These are phyloP conservation scores for Caenorhabditis sp. DNA, from an alignment of 2,888 invertebrate genomes.

Conservation along the genomic window DNA sequence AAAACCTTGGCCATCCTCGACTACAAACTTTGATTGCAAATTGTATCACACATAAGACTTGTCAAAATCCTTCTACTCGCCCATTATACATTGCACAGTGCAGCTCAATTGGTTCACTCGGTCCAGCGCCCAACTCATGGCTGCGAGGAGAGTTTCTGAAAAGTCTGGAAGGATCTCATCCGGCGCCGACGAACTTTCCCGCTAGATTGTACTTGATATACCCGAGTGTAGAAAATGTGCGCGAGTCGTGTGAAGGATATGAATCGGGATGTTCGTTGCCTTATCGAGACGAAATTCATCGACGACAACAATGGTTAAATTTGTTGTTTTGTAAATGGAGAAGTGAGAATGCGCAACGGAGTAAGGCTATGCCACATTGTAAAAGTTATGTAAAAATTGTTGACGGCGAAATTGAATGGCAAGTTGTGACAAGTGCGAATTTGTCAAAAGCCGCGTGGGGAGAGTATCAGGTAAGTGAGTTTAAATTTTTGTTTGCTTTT, in stretches of 20 bases:
- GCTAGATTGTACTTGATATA: constrained; percentile 74
- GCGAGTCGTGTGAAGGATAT: constrained; percentile 83
- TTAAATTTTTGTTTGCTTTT: not conserved
- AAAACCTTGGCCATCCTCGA: constrained; percentile 25
- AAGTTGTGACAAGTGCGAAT: constrained; percentile 81
- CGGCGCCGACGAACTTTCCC: constrained; percentile 3
- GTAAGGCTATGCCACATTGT: constrained; percentile 90
- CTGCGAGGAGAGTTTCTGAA: constrained; percentile 81
- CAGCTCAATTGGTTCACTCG: constrained; percentile 75
- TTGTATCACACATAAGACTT: not conserved
- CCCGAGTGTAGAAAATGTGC: constrained; percentile 85
- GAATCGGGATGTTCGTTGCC: constrained; percentile 88
- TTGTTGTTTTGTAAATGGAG: constrained; percentile 77
- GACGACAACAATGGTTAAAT: constrained; percentile 8
- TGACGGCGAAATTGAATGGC: constrained; percentile 50
- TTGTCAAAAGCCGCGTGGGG: constrained; percentile 98
- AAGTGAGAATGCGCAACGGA: constrained; percentile 78
- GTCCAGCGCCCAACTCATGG: constrained; percentile 78
- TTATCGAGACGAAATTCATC: constrained; percentile 78
- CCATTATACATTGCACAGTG: constrained; percentile 50
- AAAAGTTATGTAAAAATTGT: constrained; percentile 72
- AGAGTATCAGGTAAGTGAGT: constrained; percentile 73
- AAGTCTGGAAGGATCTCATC: constrained; percentile 71
- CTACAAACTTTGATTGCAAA: constrained; percentile 6
- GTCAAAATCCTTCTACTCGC: not conserved